phyloP scores from a whole-genome alignment of 2,113 vertebrate species.

The Formicarius rufipectus region DNA sequence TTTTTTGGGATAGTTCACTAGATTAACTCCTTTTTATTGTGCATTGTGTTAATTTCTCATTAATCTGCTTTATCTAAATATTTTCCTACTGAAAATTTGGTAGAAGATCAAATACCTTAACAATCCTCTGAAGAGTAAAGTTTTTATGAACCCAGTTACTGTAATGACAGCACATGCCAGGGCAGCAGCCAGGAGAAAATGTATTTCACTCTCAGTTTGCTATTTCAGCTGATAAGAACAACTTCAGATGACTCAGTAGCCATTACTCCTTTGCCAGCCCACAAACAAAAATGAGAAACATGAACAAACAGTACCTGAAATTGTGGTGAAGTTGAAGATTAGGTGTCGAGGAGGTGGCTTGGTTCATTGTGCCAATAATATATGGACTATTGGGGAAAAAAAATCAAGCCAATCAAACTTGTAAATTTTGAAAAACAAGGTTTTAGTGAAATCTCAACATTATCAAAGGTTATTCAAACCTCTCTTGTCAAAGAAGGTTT shows the following conservation, averaged over 20 bases:
- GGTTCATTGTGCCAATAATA: constrained; percentile 99
- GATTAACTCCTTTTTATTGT: not conserved
- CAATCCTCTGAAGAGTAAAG: not conserved
- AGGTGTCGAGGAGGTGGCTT: constrained; percentile 95
- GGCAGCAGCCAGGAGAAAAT: not conserved
- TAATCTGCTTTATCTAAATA: not conserved
- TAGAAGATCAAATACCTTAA: not conserved
- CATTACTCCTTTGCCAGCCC: not conserved
- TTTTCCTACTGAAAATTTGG: not conserved
- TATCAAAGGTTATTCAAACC: not conserved
- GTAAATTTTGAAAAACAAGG: not conserved
- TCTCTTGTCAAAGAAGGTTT: not conserved
- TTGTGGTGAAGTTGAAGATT: constrained; percentile 98
- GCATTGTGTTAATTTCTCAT: not conserved
- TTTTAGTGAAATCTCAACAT: not conserved
- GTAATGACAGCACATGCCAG: not conserved
- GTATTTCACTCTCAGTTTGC: not conserved
- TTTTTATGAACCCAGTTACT: not conserved
- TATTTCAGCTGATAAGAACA: constrained; percentile 3
- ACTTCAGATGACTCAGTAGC: constrained; percentile 25
- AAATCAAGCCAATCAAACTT: not conserved
- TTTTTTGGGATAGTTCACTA: not conserved
- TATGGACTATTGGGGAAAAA: constrained; percentile 79
- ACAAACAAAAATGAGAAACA: not conserved
- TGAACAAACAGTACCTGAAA: constrained; percentile 85